Conservation (phyloP, 1,140 invertebrate genomes). For the Phortica variegata region DNA sequence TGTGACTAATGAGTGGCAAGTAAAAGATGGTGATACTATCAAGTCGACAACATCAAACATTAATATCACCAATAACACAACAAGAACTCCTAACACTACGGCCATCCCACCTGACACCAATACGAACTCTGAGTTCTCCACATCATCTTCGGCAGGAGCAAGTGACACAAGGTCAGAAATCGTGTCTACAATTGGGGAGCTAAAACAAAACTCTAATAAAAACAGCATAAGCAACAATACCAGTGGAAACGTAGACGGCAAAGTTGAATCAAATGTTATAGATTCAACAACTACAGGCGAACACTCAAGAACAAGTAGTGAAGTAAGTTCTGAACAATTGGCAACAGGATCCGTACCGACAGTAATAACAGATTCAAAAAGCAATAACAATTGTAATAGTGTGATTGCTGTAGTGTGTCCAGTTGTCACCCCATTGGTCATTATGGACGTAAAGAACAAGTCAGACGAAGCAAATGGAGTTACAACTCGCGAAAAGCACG, state of each 20-base stretch:
- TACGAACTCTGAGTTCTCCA: constrained; percentile 2
- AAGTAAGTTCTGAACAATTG: constrained; percentile 4
- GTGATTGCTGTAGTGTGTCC: too few species aligned
- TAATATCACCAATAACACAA: constrained; percentile 8
- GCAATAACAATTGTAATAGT: constrained; percentile 3
- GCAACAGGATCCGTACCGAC: constrained; percentile 2
- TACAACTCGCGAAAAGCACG: constrained; percentile 27
- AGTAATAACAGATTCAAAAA: constrained; percentile 16
- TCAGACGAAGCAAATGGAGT: constrained; percentile 21
- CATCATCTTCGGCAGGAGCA: constrained; percentile 4
- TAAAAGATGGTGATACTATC: constrained; percentile 33
- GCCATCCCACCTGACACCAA: not conserved
- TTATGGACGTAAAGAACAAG: constrained; percentile 33
- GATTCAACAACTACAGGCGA: too few species aligned
- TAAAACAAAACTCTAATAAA: too few species aligned
- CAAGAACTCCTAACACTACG: not conserved
- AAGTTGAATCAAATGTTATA: not conserved
- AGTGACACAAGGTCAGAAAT: constrained; percentile 1
- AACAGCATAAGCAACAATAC: not conserved
- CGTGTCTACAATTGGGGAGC: not conserved
- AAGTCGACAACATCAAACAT: constrained; percentile 8
- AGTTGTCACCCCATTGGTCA: too few species aligned
- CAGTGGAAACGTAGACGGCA: constrained; percentile 3
- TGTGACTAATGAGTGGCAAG: constrained; percentile 38
- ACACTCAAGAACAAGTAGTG: not conserved